phyloP scores from a whole-genome alignment of 2,888 invertebrate genomes.

The Neoascia interrupta region DNA sequence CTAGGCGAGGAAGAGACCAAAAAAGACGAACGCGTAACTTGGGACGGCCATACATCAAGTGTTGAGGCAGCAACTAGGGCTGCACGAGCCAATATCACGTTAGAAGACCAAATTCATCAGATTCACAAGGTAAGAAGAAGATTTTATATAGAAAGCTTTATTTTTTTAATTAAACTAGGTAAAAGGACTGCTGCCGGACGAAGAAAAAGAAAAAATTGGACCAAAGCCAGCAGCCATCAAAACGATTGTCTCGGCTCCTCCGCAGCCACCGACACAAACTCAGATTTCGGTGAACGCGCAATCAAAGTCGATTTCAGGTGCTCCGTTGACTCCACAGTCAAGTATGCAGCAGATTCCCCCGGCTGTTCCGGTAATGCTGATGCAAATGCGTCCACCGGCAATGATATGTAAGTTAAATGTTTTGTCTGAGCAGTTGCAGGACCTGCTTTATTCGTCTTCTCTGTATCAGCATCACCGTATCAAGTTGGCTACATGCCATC shows the following conservation, averaged over 20 bases:
- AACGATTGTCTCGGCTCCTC: constrained; percentile 76
- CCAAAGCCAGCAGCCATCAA: constrained; percentile 86
- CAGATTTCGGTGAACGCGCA: constrained; percentile 65
- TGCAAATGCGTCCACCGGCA: constrained; percentile 79
- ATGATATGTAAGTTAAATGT: constrained; percentile 78
- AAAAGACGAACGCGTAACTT: constrained; percentile 95
- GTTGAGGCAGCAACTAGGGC: constrained; percentile 97
- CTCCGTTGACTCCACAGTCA: constrained; percentile 71
- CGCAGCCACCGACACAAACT: constrained; percentile 75
- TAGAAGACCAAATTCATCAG: constrained; percentile 98
- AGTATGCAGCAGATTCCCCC: constrained; percentile 74
- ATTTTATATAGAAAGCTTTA: background rate
- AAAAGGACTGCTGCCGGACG: constrained; percentile 95
- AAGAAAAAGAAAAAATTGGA: constrained; percentile 98
- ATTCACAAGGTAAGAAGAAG: constrained; percentile 88
- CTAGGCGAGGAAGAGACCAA: constrained; percentile 93
- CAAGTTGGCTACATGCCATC: constrained; percentile 79
- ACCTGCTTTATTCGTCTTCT: background rate
- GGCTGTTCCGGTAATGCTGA: constrained; percentile 78
- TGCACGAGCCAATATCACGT: constrained; percentile 95
- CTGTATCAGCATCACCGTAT: constrained; percentile 79
- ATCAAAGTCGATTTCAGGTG: constrained; percentile 73
- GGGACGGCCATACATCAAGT: constrained; percentile 99
- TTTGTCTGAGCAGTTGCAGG: background rate
- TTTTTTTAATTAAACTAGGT: constrained; percentile 76